Conservation (phyloP, 1,140 invertebrate species). For the Coenobita brevimanus region DNA sequence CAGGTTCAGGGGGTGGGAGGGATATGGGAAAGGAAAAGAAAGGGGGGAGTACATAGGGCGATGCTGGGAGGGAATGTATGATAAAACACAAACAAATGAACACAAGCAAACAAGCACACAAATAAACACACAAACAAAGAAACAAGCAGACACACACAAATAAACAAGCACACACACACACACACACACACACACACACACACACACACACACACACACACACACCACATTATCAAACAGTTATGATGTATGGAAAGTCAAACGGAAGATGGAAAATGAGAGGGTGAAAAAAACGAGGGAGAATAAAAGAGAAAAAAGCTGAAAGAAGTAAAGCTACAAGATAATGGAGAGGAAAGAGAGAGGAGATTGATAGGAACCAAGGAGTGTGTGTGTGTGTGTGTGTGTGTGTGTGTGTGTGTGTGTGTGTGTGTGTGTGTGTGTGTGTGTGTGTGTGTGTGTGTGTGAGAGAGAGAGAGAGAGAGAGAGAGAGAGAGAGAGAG, state of each 20-base stretch:
- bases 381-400: not conserved
- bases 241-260: too few species aligned
- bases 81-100: not conserved
- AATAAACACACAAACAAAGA: not conserved
- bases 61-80: not conserved
- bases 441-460: not conserved
- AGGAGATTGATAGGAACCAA: not conserved
- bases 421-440: slow-evolving; percentile 16
- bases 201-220: too few species aligned
- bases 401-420: slow-evolving; percentile 7
- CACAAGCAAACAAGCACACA: not conserved
- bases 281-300: not conserved
- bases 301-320: not conserved
- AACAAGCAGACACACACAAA: too few species aligned
- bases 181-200: too few species aligned
- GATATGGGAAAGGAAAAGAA: not conserved
- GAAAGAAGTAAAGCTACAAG: too few species aligned
- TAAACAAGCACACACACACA: too few species aligned
- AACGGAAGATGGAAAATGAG: too few species aligned
- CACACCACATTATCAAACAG: too few species aligned
- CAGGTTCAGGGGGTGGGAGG: not conserved
- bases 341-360: not conserved
- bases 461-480: slow-evolving; percentile 35
- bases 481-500: slow-evolving; percentile 28
- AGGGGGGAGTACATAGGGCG: not conserved